Evolutionary conservation across 2,797 vertebrate species (phyloP).

Genomic region (Hypotaenidia okinawae): DNA sequence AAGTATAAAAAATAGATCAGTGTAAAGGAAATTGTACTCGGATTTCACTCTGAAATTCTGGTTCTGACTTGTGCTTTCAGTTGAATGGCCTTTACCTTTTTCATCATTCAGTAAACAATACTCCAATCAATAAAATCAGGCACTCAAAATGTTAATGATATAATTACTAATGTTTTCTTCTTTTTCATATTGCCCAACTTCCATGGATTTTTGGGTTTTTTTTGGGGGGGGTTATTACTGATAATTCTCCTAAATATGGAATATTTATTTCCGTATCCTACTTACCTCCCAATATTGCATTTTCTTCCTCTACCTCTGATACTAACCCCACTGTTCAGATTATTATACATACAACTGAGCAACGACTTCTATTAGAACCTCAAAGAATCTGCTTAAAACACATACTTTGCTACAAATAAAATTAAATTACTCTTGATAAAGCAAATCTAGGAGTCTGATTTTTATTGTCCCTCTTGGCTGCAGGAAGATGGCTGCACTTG

Average conservation of each 20-base stretch:
- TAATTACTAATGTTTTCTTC: background rate
- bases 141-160: background rate
- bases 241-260: background rate
- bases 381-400: background rate
- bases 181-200: background rate
- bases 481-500: constrained; percentile 2
- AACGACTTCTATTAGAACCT: background rate
- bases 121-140: background rate
- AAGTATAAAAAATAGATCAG: background rate
- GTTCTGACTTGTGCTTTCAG: background rate
- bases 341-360: background rate
- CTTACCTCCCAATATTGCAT: background rate
- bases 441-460: background rate
- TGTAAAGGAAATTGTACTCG: background rate
- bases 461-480: background rate
- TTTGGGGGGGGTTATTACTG: background rate
- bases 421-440: background rate
- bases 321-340: background rate
- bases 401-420: background rate
- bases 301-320: background rate
- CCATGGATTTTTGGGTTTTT: background rate
- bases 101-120: background rate
- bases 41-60: background rate
- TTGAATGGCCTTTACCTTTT: background rate
- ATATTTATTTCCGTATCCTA: background rate